Evolutionary conservation across 2,888 invertebrate species (phyloP).

Genomic region (Allophyes oxyacanthae): DNA sequence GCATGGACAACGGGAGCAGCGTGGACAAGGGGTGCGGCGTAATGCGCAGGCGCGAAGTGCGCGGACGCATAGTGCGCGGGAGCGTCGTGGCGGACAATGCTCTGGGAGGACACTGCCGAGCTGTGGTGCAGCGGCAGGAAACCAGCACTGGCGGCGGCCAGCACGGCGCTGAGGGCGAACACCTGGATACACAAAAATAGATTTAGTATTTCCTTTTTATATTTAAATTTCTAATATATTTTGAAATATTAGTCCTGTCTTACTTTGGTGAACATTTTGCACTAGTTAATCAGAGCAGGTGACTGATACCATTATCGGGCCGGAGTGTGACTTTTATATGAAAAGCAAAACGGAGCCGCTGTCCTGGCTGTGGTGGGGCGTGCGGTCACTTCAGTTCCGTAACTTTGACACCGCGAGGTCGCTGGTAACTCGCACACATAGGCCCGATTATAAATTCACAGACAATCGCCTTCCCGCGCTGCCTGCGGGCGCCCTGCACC

Average conservation of each 20-base stretch:
- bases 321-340: constrained; percentile 86
- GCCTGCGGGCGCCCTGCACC: constrained; percentile 49
- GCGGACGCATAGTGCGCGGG: constrained; percentile 78
- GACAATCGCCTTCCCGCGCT: constrained; percentile 65
- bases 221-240: constrained; percentile 20
- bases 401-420: constrained; percentile 89
- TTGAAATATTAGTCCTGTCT: constrained; percentile 60
- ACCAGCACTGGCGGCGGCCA: constrained; percentile 89
- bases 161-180: constrained; percentile 82
- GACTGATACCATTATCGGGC: constrained; percentile 87
- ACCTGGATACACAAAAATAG: constrained; percentile 67
- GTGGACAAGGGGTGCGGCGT: constrained; percentile 68
- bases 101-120: constrained; percentile 87
- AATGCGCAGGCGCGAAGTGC: constrained; percentile 73
- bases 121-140: constrained; percentile 82
- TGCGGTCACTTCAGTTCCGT: constrained; percentile 87
- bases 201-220: constrained; percentile 14
- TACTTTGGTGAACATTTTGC: constrained; percentile 89
- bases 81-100: constrained; percentile 84
- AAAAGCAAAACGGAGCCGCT: constrained; percentile 85
- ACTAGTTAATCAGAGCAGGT: constrained; percentile 85
- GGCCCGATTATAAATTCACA: constrained; percentile 72
- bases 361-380: constrained; percentile 81
- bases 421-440: constrained; percentile 73
- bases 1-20: constrained; percentile 75